Evolutionary conservation across 2,113 vertebrate genomes (phyloP), one percentile per base, ranked within the genome.

Genomic region (Hippocampus comes): DNA sequence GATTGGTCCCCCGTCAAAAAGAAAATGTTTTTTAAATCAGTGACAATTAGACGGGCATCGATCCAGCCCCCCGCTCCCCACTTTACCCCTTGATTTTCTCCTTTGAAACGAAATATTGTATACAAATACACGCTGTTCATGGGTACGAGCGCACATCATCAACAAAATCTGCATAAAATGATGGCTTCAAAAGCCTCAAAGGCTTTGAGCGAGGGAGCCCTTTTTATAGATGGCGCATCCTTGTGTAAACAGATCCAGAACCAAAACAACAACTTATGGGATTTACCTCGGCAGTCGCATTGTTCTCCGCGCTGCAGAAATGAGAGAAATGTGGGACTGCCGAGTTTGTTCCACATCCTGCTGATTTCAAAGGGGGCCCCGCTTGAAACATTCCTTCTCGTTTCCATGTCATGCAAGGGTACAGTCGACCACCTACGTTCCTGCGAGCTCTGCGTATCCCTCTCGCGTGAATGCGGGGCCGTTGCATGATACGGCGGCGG

Each of bases 11-110:
- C 90, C 91, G 90, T 92, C 77, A 78, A 88, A 92, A 92, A 89
- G 91, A 90, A 92, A 94, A 94, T 94, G 92, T 91, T 92, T 93
- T 93, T 93, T 93, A 94, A 94, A 94, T 94, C 92, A 93, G 92
- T 94, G 91, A 94, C 93, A 94, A 94, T 93, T 94, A 93, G 92
- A 94, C 93, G 89, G 92, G 91, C 92, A 94, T 94, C 93, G 92
- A 94, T 94, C 85, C 73, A 76, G 0, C 34, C 34, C 34, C 34
- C 72, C 67, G 77, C 78, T 84, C 73, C 78, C 78, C 82, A 82
- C 42, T 66, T 43, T 27, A 73, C 82, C 86, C 88, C 87, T 87
- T 89, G 89, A 90, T 90, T 89, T 89, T 87, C 53, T 80, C 82
- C 88, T 91, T 91, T 91, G 89, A 91, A 91, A 91, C 89, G 79